A percentile compares a stretch with the other conserved stretches of the same genome.
Conservation (phyloP, 2,888 invertebrate genomes). For the Phengaris arion region DNA sequence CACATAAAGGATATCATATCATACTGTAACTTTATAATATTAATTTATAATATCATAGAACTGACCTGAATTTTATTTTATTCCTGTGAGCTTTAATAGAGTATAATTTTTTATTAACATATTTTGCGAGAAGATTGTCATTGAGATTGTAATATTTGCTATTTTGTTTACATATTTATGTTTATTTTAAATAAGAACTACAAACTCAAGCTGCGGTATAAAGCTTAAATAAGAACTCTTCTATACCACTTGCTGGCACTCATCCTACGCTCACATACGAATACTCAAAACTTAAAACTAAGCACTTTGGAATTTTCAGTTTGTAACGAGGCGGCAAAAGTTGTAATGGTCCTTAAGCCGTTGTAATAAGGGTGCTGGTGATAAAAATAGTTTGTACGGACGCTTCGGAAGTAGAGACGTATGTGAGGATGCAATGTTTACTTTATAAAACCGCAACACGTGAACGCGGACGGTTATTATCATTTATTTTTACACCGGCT, state of each 20-base stretch:
- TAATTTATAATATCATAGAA: too few species aligned
- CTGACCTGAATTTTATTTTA: too few species aligned
- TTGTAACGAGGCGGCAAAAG: constrained; percentile 12
- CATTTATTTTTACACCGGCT: constrained; percentile 67
- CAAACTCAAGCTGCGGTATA: not conserved
- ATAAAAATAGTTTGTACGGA: not conserved
- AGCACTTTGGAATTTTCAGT: constrained; percentile 25
- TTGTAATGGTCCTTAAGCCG: constrained; percentile 28
- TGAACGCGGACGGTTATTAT: constrained; percentile 61
- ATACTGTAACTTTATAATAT: too few species aligned
- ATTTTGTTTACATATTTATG: too few species aligned
- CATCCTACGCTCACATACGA: constrained; percentile 23
- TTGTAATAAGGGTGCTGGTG: constrained; percentile 28
- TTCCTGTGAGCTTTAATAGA: too few species aligned
- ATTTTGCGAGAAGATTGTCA: too few species aligned
- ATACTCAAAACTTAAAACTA: constrained; percentile 28
- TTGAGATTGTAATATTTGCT: too few species aligned
- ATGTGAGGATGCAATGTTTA: constrained; percentile 69
- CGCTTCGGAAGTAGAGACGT: constrained; percentile 59
- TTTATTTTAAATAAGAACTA: too few species aligned
- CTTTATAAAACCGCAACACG: constrained; percentile 64
- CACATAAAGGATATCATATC: too few species aligned
- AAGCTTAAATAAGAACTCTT: not conserved
- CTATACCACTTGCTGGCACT: not conserved
- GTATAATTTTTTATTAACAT: too few species aligned